Evolutionary conservation across 2,888 invertebrate genomes (phyloP).

Genomic region (Torymus auratus): DNA sequence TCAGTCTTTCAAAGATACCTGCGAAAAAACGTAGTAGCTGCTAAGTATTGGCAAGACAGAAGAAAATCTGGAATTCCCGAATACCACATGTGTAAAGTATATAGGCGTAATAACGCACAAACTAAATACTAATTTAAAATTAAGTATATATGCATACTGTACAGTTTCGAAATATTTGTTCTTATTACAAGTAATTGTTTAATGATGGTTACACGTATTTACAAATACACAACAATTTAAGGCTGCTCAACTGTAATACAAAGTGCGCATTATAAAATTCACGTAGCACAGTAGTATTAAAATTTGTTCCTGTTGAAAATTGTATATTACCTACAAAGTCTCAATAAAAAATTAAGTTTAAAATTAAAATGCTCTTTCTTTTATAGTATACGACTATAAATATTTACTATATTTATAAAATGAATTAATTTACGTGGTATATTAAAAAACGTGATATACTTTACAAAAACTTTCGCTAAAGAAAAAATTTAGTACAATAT

Average conservation of each 20-base stretch:
- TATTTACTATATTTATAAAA: conserved; percentile 3
- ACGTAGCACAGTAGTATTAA: not conserved
- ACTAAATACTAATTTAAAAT: conserved; percentile 21
- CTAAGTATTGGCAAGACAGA: conserved; percentile 27
- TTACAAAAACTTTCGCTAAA: too few species aligned
- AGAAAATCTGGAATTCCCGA: conserved; percentile 30
- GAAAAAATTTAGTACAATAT: too few species aligned
- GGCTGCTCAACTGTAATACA: conserved; percentile 48
- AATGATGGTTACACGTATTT: conserved; percentile 42
- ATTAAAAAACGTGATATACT: too few species aligned
- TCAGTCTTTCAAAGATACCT: conserved; percentile 50
- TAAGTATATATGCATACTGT: conserved; percentile 47
- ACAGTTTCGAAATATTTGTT: conserved; percentile 43
- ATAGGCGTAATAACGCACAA: not conserved
- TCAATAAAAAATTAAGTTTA: too few species aligned
- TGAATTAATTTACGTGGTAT: not conserved
- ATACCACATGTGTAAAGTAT: conserved; percentile 28
- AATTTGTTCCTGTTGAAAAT: not conserved
- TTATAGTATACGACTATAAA: not conserved
- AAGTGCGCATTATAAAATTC: conserved; percentile 25
- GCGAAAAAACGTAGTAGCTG: conserved; percentile 8
- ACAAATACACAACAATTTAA: conserved; percentile 54
- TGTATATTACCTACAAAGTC: not conserved
- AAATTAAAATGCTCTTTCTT: too few species aligned
- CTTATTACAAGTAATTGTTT: conserved; percentile 34